phyloP scores from a whole-genome alignment of 2,888 invertebrate species.

The Digitonthophagus gazella region DNA sequence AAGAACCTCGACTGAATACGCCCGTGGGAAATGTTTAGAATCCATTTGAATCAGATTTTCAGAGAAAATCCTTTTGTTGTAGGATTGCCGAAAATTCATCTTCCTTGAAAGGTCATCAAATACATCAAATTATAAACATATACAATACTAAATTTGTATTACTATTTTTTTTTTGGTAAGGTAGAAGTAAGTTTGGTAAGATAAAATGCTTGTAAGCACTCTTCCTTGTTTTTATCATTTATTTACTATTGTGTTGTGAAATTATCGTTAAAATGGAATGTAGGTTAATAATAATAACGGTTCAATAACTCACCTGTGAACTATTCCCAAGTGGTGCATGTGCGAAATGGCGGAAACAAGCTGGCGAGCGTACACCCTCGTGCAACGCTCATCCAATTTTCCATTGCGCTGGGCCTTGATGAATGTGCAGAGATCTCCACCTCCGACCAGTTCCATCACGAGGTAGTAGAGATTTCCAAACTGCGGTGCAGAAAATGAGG shows the following conservation, averaged over 20 bases:
- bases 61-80: background rate
- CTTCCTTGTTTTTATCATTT: too few relatives aligned
- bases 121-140: background rate
- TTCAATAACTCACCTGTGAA: conserved; percentile 59
- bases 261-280: background rate
- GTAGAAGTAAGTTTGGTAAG: too few relatives aligned
- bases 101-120: background rate
- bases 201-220: too few relatives aligned
- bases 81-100: background rate
- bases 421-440: conserved; percentile 68
- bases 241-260: too few relatives aligned
- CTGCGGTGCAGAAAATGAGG: conserved; percentile 46
- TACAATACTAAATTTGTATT: too few relatives aligned
- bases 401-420: conserved; percentile 59
- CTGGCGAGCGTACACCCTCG: conserved; percentile 61
- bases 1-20: background rate
- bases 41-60: background rate
- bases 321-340: conserved; percentile 66
- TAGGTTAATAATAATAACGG: background rate
- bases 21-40: background rate
- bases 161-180: too few relatives aligned
- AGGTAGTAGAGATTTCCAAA: conserved; percentile 70
- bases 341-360: conserved; percentile 66
- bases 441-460: conserved; percentile 70
- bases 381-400: conserved; percentile 58